A percentile compares a stretch with the other conserved stretches of the same genome.
These are phyloP conservation scores for Ia io DNA, from an alignment of 2,113 vertebrate genomes.

Conservation along the genomic window DNA sequence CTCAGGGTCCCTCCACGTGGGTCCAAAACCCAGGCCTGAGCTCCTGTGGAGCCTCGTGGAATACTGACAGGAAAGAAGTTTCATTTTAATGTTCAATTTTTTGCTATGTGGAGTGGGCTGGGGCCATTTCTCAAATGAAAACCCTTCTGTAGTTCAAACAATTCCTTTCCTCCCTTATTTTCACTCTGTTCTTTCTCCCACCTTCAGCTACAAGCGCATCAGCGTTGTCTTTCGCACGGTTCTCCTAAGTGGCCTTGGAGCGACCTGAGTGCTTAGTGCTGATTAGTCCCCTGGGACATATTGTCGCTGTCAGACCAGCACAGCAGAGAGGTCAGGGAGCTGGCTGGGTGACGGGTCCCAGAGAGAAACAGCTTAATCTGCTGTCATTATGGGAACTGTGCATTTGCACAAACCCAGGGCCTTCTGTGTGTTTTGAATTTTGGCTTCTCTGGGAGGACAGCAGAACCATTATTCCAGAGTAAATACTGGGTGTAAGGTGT, in stretches of 20 bases:
- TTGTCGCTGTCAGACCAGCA: constrained; percentile 11
- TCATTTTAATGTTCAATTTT: background rate
- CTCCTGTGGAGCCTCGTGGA: background rate
- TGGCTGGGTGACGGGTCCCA: background rate
- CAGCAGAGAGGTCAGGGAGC: background rate
- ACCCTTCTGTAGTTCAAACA: background rate
- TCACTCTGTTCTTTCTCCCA: background rate
- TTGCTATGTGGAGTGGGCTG: background rate
- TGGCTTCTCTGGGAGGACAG: background rate
- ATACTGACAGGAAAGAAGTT: background rate
- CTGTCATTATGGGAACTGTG: background rate
- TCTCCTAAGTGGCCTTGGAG: constrained; percentile 60
- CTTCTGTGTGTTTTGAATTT: background rate
- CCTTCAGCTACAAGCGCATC: background rate
- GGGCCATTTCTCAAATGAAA: background rate
- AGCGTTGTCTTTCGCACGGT: background rate
- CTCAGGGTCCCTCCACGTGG: background rate
- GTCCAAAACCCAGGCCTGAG: background rate
- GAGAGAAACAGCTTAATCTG: constrained; percentile 23
- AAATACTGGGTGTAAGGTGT: background rate
- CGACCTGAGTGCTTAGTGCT: constrained; percentile 63
- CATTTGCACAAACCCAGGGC: background rate
- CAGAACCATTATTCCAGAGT: background rate
- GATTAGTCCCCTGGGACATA: constrained; percentile 57
- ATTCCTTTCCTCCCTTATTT: background rate